Conservation (phyloP, 2,113 vertebrate species). For the Silurus glanis region DNA sequence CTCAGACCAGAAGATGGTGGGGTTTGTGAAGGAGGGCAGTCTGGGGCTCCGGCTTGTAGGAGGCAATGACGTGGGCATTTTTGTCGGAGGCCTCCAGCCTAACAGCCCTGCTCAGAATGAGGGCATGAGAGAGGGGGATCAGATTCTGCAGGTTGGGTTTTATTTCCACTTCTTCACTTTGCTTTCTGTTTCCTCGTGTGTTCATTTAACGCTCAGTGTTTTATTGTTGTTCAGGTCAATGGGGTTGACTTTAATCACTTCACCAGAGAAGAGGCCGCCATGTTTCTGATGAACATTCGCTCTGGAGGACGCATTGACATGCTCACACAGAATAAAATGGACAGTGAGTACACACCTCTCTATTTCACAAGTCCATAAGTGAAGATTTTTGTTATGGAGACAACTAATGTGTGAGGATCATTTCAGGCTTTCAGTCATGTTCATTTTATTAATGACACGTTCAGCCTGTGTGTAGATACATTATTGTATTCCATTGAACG, state of each 20-base stretch:
- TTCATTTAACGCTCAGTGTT: not conserved
- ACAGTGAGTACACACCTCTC: conserved; percentile 77
- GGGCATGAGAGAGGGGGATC: conserved; percentile 87
- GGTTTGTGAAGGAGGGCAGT: conserved; percentile 82
- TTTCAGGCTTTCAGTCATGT: not conserved
- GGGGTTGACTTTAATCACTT: conserved; percentile 79
- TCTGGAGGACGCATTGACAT: conserved; percentile 76
- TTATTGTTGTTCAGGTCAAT: conserved; percentile 77
- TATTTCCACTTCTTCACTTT: not conserved
- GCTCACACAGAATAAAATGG: conserved; percentile 83
- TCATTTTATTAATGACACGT: not conserved
- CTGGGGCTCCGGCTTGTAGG: conserved; percentile 87
- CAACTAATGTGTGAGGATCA: not conserved
- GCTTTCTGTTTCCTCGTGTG: not conserved
- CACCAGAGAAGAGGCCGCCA: conserved; percentile 89
- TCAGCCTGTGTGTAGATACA: not conserved
- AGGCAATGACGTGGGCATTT: conserved; percentile 92
- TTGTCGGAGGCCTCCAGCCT: conserved; percentile 87
- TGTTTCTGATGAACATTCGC: conserved; percentile 79
- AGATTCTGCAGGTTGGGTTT: conserved; percentile 86
- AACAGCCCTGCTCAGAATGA: conserved; percentile 82
- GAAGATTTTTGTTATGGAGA: too few relatives aligned
- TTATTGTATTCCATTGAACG: not conserved
- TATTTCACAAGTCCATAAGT: too few relatives aligned
- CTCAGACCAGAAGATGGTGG: conserved; percentile 70